Percentiles rank a stretch among this genome's conserved stretches.
These are phyloP conservation scores for Homarus americanus DNA, from an alignment of 1,140 invertebrate genomes.

Conservation along the genomic window DNA sequence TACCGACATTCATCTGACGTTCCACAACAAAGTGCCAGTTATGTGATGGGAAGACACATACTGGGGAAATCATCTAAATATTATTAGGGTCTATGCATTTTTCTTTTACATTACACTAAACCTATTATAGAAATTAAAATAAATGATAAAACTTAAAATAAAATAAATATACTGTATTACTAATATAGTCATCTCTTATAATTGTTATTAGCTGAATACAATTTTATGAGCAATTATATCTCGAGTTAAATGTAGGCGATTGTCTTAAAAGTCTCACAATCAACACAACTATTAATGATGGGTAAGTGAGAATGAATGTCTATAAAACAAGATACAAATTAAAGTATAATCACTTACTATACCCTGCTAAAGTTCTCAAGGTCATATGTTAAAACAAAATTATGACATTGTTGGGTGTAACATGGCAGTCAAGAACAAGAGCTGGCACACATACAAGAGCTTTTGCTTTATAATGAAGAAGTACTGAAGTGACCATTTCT, in stretches of 20 bases:
- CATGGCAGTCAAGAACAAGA: neutral
- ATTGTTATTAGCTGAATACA: neutral
- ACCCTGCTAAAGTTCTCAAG: neutral
- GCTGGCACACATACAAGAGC: constrained; percentile 2
- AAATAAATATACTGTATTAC: constrained; percentile 3
- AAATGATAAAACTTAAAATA: neutral
- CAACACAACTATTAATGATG: neutral
- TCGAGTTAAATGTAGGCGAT: neutral
- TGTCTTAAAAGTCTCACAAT: neutral
- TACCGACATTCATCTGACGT: constrained; percentile 6
- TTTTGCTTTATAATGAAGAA: neutral
- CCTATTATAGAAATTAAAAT: neutral
- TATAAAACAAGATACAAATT: neutral
- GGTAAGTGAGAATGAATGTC: neutral
- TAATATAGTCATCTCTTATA: neutral
- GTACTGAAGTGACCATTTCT: neutral
- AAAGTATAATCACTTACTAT: neutral
- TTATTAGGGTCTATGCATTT: neutral
- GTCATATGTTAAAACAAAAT: neutral
- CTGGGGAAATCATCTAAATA: constrained; percentile 8
- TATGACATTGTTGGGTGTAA: neutral
- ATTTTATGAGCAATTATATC: neutral
- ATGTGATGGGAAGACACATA: neutral
- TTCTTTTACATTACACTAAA: neutral
- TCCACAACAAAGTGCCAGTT: constrained; percentile 4